Evolutionary conservation across 2,888 invertebrate genomes (phyloP), one percentile per base, ranked within the genome.

Genomic region (Drosophila rubida): DNA sequence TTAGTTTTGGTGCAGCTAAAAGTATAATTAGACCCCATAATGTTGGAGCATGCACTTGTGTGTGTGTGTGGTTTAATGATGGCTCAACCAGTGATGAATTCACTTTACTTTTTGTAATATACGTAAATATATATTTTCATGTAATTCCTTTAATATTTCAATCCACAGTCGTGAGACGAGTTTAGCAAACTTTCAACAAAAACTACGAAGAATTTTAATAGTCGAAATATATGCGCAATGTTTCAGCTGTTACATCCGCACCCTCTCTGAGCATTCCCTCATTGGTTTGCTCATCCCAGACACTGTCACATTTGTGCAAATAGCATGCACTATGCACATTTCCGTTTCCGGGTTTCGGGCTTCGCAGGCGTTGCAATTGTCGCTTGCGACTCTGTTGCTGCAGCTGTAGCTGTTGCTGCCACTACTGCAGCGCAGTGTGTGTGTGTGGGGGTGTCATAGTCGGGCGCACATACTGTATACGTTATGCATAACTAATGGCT

Each of bases 401-500:
- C 42, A 14, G 42, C 22, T 42, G 30, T 3, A 35, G 44, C 23
- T 75, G 55, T 49, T 71, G 48, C 54, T 59, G 22, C 23, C 30
- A 54, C n/a, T 27, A 19, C 32, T 44, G 22, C 67, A 55, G 44
- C 53, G 51, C 51, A 14, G 61, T 59, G 66, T 62, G 74, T 62
- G 85, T 62, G 88, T 75, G 61, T 60, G 66, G 61, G 74, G 66
- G 87, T 62, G 88, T 75, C 49, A 73, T 69, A 78, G 85, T 75
- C 76, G 69, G 69, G 66, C 58, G 69, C 85, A 79, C 85, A 78
- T 80, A 71, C 73, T 65, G 86, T 72, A 86, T 82, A 88, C 80
- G 80, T 78, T 80, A 86, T 88, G 88, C 88, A 84, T 84, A 84
- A 84, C 83, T 88, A 84, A 84, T 84, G 83, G 69, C 73, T 71